A percentile compares a stretch with the other conserved stretches of the same genome.
These are phyloP conservation scores for Mesoclemmys tuberculata DNA, from an alignment of 2,113 vertebrate species.

Conservation along the genomic window DNA sequence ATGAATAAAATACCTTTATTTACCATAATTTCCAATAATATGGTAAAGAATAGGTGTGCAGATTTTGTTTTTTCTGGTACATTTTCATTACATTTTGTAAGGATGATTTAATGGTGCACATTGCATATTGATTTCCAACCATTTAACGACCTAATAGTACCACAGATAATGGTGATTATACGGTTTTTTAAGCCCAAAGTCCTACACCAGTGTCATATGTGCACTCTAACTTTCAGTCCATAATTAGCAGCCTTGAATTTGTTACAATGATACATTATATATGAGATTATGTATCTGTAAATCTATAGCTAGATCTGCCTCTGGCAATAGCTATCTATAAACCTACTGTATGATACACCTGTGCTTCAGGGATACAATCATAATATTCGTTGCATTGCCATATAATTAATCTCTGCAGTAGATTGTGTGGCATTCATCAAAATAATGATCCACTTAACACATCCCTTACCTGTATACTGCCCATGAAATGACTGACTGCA, in stretches of 20 bases:
- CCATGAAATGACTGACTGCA: background rate
- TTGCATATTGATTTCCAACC: background rate
- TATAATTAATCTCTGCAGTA: background rate
- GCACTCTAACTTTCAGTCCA: background rate
- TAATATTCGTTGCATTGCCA: background rate
- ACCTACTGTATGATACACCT: fast-evolving
- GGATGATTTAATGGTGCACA: background rate
- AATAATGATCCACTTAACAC: background rate
- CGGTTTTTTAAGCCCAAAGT: background rate
- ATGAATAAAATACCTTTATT: fast-evolving
- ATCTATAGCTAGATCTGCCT: background rate
- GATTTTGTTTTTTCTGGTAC: background rate
- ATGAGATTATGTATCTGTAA: background rate
- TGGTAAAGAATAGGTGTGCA: background rate
- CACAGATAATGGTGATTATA: background rate
- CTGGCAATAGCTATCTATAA: background rate
- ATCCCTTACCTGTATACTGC: background rate
- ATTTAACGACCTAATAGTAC: background rate
- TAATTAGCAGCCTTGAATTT: background rate
- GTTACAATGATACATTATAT: background rate
- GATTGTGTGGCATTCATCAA: background rate
- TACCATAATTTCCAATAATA: fast-evolving
- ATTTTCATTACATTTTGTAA: background rate
- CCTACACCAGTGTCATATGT: background rate
- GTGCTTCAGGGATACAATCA: background rate